These are phyloP conservation scores for Mantis religiosa DNA, from an alignment of 2,888 invertebrate genomes.

Conservation along the genomic window DNA sequence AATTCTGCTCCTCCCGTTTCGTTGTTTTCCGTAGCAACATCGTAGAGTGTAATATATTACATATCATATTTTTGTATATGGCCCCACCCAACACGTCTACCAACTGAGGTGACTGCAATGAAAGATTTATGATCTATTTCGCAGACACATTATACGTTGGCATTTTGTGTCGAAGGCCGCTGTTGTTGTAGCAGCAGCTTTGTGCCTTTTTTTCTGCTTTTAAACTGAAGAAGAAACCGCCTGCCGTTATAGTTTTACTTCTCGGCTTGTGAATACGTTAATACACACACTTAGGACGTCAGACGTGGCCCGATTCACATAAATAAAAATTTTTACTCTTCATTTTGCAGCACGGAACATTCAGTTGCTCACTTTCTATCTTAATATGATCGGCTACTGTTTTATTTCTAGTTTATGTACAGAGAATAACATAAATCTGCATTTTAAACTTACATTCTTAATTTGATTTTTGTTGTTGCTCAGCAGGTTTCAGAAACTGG, in stretches of 20 bases:
- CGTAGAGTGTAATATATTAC: not conserved
- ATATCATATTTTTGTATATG: conserved; percentile 2
- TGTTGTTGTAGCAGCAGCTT: not conserved
- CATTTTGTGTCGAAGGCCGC: not conserved
- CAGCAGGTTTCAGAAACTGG: not conserved
- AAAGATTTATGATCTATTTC: not conserved
- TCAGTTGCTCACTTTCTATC: not conserved
- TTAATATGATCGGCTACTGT: not conserved
- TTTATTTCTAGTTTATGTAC: not conserved
- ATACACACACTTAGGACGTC: not conserved
- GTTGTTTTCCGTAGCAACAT: not conserved
- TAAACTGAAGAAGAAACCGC: not conserved
- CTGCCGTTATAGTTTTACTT: not conserved
- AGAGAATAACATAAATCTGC: not conserved
- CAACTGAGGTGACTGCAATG: not conserved
- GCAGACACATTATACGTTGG: not conserved
- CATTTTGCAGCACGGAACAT: not conserved
- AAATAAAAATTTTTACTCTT: not conserved
- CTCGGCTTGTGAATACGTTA: not conserved
- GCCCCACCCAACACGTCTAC: conserved; percentile 1
- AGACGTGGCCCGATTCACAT: not conserved
- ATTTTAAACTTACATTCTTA: not conserved
- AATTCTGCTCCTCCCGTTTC: not conserved
- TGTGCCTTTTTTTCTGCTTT: not conserved
- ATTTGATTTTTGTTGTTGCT: not conserved